Base-by-base conservation (phyloP, 1,140 invertebrate species). In the Helicoverpa armigera region DNA sequence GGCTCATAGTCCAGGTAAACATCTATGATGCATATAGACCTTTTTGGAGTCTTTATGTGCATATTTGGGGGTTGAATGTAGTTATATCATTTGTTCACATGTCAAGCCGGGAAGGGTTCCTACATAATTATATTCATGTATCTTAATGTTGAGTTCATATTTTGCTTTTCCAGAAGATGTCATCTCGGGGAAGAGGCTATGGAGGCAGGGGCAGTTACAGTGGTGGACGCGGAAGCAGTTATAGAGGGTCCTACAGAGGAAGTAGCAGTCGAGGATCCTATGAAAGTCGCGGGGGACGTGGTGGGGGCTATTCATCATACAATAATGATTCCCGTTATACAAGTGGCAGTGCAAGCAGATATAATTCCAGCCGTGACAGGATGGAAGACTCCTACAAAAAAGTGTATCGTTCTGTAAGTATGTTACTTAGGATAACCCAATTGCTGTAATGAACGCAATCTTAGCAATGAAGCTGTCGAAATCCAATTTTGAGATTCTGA, bases 311-410 rank as follows among this genome's bases (percentile, higher is more conserved):
- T 67, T 91, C 87, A 12, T 90, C 89, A 16, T 91, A 91, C 51
- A 91, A 90, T 70, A 92, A 91, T 86, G 91, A 94, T 1, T 91
- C 90, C 7, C 90, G 94, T 63, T 95, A 94, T 69, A 91, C 85
- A 72, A 91, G 87, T 54, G 87, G 87, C 54, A 89, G 88, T 78
- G 82, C 79, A n/a, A 93, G 89, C 73, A 89, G 93, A 87, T 95
- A 95, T 77, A 87, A 89, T 58, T 88, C 87, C 5, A 88, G 87
- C 50, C 91, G 94, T 73, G 95, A 95, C 58, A 88, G 95, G 83
- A 93, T 95, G 35, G 95, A 95, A 48, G 94, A 95, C 51, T 91
- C 93, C 9, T 95, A 94, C 79, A 95, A 95, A 84, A 95, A 94
- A 81, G 83, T 92, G 10, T 95, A 95, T 87, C 89, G 95, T 94